Base-by-base conservation (phyloP, 2,888 invertebrate genomes). In the Seira ritae region DNA sequence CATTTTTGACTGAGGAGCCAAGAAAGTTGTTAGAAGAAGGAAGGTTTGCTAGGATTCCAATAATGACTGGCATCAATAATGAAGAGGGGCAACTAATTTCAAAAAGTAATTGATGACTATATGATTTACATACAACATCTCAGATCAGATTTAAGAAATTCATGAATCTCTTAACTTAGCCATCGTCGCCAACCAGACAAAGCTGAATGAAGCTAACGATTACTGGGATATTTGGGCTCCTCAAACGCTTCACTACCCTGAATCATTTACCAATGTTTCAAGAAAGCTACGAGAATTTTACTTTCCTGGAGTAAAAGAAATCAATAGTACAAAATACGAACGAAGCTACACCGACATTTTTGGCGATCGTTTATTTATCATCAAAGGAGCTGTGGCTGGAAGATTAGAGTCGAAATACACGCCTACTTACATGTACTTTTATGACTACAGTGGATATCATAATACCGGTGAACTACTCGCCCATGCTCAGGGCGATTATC, bases 1-100 rank as follows among this genome's bases (percentile, higher is more conserved):
- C 88, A 20, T 89, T 89, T 70, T 20, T 89, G 22, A 72, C 82
- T 20, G 85, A 87, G 72, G 79, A 86, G 6, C 88, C 88, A 1
- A 10, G 69, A 17, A 77, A 83, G 15, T 17, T 87, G 0, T 50
- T 88, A 2, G 82, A 81, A 71, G 23, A 50, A 4, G 88, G 87
- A 17, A 62, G 69, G 55, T 86, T 87, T 55, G 60, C 68, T 15
- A 80, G 70, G 42, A 78, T 89, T 8, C 86, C 86, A n/a, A 71
- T 83, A 70, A 66, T 89, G 19, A 82, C 86, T n/a, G 88, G 88
- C 2, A 72, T 85, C 0, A 82, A 78, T 70, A 60, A 74, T 0
- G 46, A 86, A 12, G 87, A 88, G 72, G 87, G 87, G 1, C 73
- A 85, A 12, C 65, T 87, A 0, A 74, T 83, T 60, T 84, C 84